A percentile compares a stretch with the other conserved stretches of the same genome.
These are phyloP conservation scores for Okapia johnstoni DNA, from an alignment of 2,113 vertebrate genomes.

Conservation along the genomic window DNA sequence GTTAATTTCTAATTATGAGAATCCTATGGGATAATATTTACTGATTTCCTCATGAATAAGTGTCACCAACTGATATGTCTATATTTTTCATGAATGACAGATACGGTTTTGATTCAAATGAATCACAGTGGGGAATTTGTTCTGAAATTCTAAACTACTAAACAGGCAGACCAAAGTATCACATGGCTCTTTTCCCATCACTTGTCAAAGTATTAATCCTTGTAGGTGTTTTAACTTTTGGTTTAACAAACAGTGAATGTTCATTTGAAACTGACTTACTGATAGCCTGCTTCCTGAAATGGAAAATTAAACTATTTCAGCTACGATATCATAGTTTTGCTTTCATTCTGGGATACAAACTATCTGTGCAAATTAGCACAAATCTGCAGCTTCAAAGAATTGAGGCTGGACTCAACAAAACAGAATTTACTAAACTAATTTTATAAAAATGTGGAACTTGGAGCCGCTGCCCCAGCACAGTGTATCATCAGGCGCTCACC, in stretches of 20 bases:
- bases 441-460: neutral
- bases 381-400: neutral
- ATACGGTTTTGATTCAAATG: neutral
- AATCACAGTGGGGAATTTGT: neutral
- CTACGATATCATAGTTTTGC: neutral
- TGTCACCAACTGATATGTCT: neutral
- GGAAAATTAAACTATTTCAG: neutral
- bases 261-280: neutral
- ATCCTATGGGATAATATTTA: neutral
- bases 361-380: neutral
- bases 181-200: neutral
- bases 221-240: conserved; percentile 1
- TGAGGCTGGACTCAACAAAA: neutral
- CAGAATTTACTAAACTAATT: neutral
- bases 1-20: neutral
- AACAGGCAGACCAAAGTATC: neutral
- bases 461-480: neutral
- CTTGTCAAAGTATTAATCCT: neutral
- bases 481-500: neutral
- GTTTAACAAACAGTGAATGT: conserved; percentile 2
- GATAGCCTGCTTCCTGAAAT: conserved; percentile 6
- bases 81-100: neutral
- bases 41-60: neutral
- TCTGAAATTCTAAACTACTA: neutral
- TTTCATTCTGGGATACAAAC: conserved; percentile 23